These are phyloP conservation scores for Laupala kohalensis DNA, from an alignment of 1,140 invertebrate species.

Conservation along the genomic window DNA sequence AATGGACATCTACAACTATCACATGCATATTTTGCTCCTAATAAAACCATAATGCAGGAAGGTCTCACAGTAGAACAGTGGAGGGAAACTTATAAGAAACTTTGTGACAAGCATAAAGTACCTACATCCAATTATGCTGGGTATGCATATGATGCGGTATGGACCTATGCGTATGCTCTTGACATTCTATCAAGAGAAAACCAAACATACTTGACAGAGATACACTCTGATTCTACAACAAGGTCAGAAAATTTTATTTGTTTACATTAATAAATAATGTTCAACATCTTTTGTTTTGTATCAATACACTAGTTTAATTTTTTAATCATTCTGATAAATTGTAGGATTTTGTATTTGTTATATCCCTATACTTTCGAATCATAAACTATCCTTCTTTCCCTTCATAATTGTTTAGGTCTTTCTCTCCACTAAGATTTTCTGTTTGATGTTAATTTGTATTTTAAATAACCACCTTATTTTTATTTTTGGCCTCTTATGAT, in stretches of 20 bases:
- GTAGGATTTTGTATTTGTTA: no score
- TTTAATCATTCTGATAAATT: no score
- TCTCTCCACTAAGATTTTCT: no score
- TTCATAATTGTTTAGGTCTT: no score
- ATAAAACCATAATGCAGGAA: constrained; percentile 49
- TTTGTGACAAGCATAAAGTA: constrained; percentile 16
- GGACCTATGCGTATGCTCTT: constrained; percentile 64
- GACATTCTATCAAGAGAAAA: constrained; percentile 45
- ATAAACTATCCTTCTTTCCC: no score
- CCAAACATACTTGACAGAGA: constrained; percentile 38
- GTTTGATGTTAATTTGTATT: no score
- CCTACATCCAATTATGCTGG: constrained; percentile 43
- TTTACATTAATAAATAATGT: no score
- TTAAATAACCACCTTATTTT: no score
- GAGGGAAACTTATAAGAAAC: constrained; percentile 33
- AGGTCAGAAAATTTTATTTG: constrained; percentile 24
- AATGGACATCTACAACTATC: constrained; percentile 61
- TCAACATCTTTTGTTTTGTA: no score
- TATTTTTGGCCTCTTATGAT: no score
- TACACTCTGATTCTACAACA: constrained; percentile 42
- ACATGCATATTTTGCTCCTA: constrained; percentile 50
- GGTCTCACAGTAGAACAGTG: constrained; percentile 43
- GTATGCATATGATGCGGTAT: constrained; percentile 72
- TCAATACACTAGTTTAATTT: no score
- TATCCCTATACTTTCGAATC: no score